phyloP scores from a whole-genome alignment of 1,140 invertebrate species.

The Ruditapes philippinarum region DNA sequence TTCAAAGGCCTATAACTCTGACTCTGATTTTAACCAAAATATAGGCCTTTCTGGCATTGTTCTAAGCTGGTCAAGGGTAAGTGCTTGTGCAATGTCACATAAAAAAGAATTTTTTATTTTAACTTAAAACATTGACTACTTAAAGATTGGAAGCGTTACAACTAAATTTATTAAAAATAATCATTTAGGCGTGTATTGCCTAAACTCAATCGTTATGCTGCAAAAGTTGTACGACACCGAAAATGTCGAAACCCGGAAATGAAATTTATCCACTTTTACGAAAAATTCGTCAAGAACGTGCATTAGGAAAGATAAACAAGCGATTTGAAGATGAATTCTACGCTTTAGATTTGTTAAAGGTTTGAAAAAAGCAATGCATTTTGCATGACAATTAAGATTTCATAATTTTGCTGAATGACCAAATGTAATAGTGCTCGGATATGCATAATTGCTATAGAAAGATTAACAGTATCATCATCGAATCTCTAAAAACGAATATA shows the following conservation, averaged over 20 bases:
- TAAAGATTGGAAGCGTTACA: no score
- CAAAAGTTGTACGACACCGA: neutral
- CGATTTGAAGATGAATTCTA: constrained; percentile 58
- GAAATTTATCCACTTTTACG: constrained; percentile 1
- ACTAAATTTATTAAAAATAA: no score
- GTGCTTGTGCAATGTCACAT: no score
- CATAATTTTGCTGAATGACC: neutral
- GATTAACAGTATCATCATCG: no score
- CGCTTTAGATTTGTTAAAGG: constrained; percentile 57
- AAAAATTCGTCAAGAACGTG: constrained; percentile 32
- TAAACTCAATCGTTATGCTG: neutral
- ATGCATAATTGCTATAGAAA: no score
- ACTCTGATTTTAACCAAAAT: no score
- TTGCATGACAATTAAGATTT: neutral
- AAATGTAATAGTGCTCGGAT: constrained; percentile 16
- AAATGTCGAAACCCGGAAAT: constrained; percentile 61
- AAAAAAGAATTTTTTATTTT: no score
- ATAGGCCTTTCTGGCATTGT: no score
- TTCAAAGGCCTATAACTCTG: no score
- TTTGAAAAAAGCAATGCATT: neutral
- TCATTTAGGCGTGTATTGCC: neutral
- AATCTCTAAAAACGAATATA: no score
- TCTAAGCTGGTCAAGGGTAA: no score
- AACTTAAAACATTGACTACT: no score
- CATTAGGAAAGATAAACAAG: constrained; percentile 48